A percentile compares a stretch with the other conserved stretches of the same genome.
These are phyloP conservation scores for Steinernema khuongi DNA, from an alignment of 1,140 invertebrate species.

Conservation along the genomic window DNA sequence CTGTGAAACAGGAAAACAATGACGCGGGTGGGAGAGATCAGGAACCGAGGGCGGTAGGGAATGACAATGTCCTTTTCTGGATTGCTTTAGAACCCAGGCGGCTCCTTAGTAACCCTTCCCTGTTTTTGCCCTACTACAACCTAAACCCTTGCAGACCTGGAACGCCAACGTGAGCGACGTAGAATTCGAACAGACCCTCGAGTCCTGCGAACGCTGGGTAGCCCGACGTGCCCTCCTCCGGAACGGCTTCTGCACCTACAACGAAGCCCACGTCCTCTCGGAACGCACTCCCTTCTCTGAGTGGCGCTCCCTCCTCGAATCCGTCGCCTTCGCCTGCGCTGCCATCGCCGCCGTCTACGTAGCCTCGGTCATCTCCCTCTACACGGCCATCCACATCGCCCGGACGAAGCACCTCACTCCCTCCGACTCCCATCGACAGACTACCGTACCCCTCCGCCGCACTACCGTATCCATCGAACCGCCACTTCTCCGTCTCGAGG, in stretches of 20 bases:
- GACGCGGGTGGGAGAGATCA: conserved; percentile 23
- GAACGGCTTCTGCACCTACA: conserved; percentile 32
- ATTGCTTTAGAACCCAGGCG: conserved; percentile 20
- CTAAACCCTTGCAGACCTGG: conserved; percentile 27
- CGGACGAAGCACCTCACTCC: neutral
- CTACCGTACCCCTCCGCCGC: no score
- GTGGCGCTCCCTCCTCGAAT: conserved; percentile 15
- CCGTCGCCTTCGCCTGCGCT: conserved; percentile 19
- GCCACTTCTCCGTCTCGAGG: no score
- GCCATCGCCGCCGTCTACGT: conserved; percentile 14
- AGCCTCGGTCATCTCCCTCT: conserved; percentile 9
- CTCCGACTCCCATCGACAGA: no score
- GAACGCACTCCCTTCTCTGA: neutral
- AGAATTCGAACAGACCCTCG: conserved; percentile 29
- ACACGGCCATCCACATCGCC: neutral
- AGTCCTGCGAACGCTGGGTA: conserved; percentile 28
- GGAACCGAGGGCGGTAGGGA: conserved; percentile 23
- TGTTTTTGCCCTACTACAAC: neutral
- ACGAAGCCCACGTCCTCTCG: conserved; percentile 25
- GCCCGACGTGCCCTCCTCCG: conserved; percentile 17
- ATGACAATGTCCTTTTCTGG: neutral
- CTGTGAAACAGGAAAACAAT: conserved; percentile 19
- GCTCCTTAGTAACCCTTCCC: neutral
- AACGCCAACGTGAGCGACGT: conserved; percentile 25
- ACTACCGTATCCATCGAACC: no score